phyloP scores from a whole-genome alignment of 2,113 vertebrate species.

The Chloropsis cyanopogon region DNA sequence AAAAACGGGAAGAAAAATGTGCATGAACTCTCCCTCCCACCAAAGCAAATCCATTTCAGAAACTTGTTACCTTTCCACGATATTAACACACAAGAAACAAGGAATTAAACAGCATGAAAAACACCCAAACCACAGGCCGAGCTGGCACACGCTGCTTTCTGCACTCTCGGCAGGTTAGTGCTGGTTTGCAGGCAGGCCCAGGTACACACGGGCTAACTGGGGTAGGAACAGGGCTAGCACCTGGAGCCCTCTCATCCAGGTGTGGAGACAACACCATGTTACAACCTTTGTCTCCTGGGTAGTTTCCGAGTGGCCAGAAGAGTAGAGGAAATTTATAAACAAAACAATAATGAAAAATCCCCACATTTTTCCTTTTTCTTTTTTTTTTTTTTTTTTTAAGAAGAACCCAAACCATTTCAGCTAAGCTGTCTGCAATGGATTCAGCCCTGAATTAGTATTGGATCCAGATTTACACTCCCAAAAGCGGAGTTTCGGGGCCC shows the following conservation, averaged over 20 bases:
- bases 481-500: not conserved
- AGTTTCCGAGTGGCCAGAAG: slow-evolving; percentile 39
- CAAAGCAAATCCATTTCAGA: slow-evolving; percentile 24
- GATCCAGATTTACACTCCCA: not conserved
- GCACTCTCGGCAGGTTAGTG: not conserved
- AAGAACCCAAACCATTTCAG: not conserved
- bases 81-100: slow-evolving; percentile 55
- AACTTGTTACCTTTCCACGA: slow-evolving; percentile 15
- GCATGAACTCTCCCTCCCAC: slow-evolving; percentile 42
- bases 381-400: not conserved
- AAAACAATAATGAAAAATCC: slow-evolving; percentile 8
- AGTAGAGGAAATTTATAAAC: not conserved
- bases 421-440: slow-evolving; percentile 10
- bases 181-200: not conserved
- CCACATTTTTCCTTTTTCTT: not conserved
- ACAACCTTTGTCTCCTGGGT: slow-evolving; percentile 10
- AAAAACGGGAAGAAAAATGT: slow-evolving; percentile 18
- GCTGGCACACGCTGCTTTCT: not conserved
- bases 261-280: not conserved
- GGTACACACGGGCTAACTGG: not conserved
- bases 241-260: not conserved
- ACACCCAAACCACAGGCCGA: slow-evolving; percentile 27
- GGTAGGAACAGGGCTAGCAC: not conserved
- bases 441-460: not conserved
- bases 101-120: slow-evolving; percentile 45